These are phyloP conservation scores for Sycophaga agraensis DNA, from an alignment of 1,140 invertebrate species.

Conservation along the genomic window DNA sequence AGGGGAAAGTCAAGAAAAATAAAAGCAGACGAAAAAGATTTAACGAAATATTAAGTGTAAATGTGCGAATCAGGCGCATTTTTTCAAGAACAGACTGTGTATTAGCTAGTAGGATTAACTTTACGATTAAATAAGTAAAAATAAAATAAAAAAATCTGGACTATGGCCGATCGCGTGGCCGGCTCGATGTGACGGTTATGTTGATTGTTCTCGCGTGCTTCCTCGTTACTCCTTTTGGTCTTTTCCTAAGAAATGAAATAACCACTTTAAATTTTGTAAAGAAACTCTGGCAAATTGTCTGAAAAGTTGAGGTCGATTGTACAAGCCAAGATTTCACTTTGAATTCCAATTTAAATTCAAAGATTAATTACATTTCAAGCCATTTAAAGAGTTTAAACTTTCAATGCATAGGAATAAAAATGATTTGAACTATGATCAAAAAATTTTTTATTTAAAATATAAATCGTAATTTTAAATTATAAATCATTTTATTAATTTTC, in stretches of 20 bases:
- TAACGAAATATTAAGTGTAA: slow-evolving; percentile 31
- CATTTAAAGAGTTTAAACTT: no score
- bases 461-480: no score
- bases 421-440: no score
- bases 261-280: slow-evolving; percentile 8
- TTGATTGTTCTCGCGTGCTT: slow-evolving; percentile 49
- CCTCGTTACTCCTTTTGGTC: slow-evolving; percentile 43
- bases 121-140: slow-evolving; percentile 21
- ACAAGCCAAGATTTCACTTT: no score
- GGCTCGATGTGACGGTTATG: slow-evolving; percentile 57
- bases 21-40: slow-evolving; percentile 6
- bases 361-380: no score
- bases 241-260: slow-evolving; percentile 25
- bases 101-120: slow-evolving; percentile 50
- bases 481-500: no score
- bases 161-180: slow-evolving; percentile 50
- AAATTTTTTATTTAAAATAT: no score
- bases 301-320: neutral
- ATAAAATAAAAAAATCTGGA: slow-evolving; percentile 41
- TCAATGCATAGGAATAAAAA: no score
- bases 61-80: slow-evolving; percentile 37
- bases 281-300: neutral
- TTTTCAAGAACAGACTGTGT: slow-evolving; percentile 50
- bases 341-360: no score
- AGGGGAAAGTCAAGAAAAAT: slow-evolving; percentile 27